Conservation (phyloP, 1,140 invertebrate species). For the Oryzaephilus surinamensis region DNA sequence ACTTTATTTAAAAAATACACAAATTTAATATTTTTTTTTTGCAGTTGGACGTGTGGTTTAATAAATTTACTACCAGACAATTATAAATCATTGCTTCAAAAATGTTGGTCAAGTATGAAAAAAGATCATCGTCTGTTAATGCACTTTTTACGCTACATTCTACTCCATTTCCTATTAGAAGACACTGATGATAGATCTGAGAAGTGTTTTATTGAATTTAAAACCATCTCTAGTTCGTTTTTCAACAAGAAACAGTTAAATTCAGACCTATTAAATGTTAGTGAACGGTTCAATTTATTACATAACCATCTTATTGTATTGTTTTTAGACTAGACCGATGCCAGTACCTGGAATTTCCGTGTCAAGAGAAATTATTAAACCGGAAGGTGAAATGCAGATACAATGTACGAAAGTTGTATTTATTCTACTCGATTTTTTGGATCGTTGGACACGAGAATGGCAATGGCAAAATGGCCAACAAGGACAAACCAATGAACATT, state of each 20-base stretch:
- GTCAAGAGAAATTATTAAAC: constrained; percentile 17
- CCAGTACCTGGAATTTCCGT: constrained; percentile 9
- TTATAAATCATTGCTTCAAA: constrained; percentile 45
- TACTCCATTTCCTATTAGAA: constrained; percentile 50
- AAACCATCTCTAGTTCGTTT: constrained; percentile 39
- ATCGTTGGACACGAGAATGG: constrained; percentile 60
- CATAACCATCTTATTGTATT: too few species aligned
- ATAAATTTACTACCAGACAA: constrained; percentile 45
- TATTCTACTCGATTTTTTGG: constrained; percentile 58
- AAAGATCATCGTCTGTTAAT: constrained; percentile 55
- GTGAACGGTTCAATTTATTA: too few species aligned
- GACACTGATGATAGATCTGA: constrained; percentile 27
- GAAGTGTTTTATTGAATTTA: constrained; percentile 45
- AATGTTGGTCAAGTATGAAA: constrained; percentile 58
- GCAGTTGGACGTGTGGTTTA: constrained; percentile 49
- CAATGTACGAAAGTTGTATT: constrained; percentile 55
- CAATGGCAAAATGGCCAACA: constrained; percentile 27
- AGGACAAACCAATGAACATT: constrained; percentile 22
- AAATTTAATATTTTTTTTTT: constrained; percentile 13
- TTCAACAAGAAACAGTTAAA: constrained; percentile 10
- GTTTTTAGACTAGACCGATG: constrained; percentile 18
- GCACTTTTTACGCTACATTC: constrained; percentile 60
- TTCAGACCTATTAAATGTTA: too few species aligned
- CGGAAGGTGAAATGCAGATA: constrained; percentile 28
- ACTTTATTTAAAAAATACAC: background rate